phyloP scores from a whole-genome alignment of 2,888 invertebrate genomes.

The Osedax fenrisi region DNA sequence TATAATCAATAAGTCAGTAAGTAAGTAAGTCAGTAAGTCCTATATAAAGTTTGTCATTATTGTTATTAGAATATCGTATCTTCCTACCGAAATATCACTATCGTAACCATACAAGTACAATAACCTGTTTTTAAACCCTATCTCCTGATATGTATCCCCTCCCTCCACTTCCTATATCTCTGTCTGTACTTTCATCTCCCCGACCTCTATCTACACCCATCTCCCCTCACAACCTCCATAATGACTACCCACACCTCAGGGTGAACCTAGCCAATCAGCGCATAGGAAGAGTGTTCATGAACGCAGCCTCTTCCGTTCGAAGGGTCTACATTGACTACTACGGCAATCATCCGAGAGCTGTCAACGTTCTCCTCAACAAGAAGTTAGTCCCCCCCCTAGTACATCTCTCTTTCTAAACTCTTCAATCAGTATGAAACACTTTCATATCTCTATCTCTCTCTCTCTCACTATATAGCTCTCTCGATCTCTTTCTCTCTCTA shows the following conservation, averaged over 20 bases:
- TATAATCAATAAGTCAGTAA: no score
- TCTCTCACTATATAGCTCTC: neutral
- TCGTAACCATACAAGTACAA: no score
- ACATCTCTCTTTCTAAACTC: neutral
- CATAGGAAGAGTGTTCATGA: conserved; percentile 79
- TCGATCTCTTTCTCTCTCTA: conserved; percentile 44
- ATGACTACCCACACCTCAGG: no score
- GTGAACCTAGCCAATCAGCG: conserved; percentile 56
- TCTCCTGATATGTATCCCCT: neutral
- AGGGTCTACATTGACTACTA: conserved; percentile 76
- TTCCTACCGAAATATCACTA: no score
- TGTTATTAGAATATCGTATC: no score
- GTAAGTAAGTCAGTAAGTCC: no score
- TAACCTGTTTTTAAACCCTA: no score
- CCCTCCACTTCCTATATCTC: no score
- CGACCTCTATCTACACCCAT: no score
- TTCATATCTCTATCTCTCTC: conserved; percentile 42
- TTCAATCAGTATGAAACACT: neutral
- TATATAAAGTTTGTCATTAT: no score
- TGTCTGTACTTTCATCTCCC: no score
- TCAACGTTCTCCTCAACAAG: conserved; percentile 63
- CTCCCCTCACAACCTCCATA: no score
- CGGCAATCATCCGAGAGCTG: conserved; percentile 82
- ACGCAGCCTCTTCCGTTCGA: conserved; percentile 58
- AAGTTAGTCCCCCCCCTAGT: conserved; percentile 57